Conservation (phyloP, 2,113 vertebrate genomes). For the Toxotes jaculatrix region DNA sequence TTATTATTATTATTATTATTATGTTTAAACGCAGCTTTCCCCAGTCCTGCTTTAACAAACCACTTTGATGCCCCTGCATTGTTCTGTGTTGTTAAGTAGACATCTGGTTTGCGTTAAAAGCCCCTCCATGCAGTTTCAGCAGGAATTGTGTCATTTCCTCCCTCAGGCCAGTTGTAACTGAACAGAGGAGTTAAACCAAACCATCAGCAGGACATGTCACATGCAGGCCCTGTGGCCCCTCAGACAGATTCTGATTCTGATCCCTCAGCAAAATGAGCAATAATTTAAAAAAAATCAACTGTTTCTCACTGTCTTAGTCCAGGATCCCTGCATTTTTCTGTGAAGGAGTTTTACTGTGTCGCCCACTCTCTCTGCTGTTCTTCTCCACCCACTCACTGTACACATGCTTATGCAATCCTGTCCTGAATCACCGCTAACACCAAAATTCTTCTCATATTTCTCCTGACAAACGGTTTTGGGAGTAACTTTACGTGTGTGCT, state of each 20-base stretch:
- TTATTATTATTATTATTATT: not conserved
- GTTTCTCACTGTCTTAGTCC: too few species aligned
- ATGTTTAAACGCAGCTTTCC: not conserved
- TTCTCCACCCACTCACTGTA: constrained; percentile 3
- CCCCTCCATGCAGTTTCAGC: constrained; percentile 42
- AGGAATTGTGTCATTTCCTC: constrained; percentile 78
- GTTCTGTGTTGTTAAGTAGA: constrained; percentile 24
- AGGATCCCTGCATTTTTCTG: not conserved
- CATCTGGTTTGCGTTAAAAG: constrained; percentile 79
- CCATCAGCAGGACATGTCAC: constrained; percentile 32
- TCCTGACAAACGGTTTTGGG: not conserved
- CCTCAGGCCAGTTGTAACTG: constrained; percentile 14
- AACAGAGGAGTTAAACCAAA: constrained; percentile 1
- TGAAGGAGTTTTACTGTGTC: not conserved
- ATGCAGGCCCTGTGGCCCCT: not conserved
- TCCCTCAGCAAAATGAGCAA: too few species aligned
- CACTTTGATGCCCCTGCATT: not conserved
- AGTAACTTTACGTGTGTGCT: too few species aligned
- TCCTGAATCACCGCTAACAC: constrained; percentile 1
- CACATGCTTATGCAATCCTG: constrained; percentile 10
- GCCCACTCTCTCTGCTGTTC: not conserved
- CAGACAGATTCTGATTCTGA: too few species aligned
- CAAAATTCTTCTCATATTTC: not conserved
- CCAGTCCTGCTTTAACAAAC: not conserved
- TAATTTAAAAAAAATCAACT: too few species aligned